Conservation (phyloP, 2,797 vertebrate species). For the Scyliorhinus canicula region DNA sequence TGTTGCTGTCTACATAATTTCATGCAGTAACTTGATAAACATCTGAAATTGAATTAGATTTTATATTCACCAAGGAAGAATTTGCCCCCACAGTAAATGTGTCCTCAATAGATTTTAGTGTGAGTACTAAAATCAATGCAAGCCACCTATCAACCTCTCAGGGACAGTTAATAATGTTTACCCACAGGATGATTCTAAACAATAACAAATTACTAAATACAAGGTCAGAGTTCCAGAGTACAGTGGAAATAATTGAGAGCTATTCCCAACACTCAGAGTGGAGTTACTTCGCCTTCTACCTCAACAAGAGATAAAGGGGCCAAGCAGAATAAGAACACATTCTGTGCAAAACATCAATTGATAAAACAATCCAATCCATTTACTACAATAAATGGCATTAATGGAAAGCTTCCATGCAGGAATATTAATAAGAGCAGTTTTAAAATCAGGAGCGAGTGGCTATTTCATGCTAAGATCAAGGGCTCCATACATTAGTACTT, state of each 20-base stretch:
- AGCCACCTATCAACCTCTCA: not conserved
- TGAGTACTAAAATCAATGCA: not conserved
- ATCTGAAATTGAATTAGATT: not conserved
- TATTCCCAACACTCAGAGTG: not conserved
- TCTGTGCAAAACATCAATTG: not conserved
- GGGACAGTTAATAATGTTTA: not conserved
- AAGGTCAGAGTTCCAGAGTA: not conserved
- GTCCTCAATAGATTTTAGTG: not conserved
- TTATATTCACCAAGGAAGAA: not conserved
- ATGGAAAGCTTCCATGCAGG: not conserved
- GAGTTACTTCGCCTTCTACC: not conserved
- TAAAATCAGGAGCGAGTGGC: not conserved
- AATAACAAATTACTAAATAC: not conserved
- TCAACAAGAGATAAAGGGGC: not conserved
- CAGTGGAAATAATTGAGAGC: not conserved
- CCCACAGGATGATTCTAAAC: not conserved
- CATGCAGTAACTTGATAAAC: not conserved
- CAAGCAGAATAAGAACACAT: not conserved
- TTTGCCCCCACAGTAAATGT: not conserved
- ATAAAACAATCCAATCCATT: not conserved
- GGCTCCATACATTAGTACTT: not conserved
- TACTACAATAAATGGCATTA: not conserved
- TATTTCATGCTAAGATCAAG: not conserved
- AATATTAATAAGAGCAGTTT: not conserved
- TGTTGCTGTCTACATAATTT: not conserved